phyloP scores from a whole-genome alignment of 1,140 invertebrate species.

The Metaphire vulgaris region DNA sequence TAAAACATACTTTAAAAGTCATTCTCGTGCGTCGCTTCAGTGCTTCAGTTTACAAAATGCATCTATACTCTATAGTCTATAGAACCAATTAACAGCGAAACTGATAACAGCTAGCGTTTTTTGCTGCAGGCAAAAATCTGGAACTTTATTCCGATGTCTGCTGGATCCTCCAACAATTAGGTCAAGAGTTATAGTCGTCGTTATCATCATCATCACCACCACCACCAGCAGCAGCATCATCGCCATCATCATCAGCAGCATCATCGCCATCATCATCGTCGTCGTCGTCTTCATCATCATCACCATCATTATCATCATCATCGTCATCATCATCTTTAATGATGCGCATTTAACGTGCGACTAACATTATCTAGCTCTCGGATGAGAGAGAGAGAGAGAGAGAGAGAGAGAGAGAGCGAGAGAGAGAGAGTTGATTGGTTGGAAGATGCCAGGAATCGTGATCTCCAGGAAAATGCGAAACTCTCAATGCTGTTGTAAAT shows the following conservation, averaged over 20 bases:
- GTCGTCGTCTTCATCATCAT: slow-evolving; percentile 11
- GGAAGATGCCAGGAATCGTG: too few species aligned
- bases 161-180: neutral
- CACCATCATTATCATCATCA: slow-evolving; percentile 16
- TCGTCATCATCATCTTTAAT: slow-evolving; percentile 14
- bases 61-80: too few species aligned
- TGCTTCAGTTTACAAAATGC: too few species aligned
- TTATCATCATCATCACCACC: slow-evolving; percentile 1
- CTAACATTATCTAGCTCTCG: neutral
- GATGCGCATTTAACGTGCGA: neutral
- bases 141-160: neutral
- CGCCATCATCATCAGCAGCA: slow-evolving; percentile 8
- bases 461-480: too few species aligned
- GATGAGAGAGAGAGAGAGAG: too few species aligned
- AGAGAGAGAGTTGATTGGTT: too few species aligned
- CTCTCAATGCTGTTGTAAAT: too few species aligned
- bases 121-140: neutral
- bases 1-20: too few species aligned
- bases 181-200: neutral
- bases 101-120: too few species aligned
- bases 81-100: too few species aligned
- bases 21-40: too few species aligned
- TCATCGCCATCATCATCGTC: neutral
- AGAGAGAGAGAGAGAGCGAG: too few species aligned
- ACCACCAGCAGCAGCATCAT: neutral